phyloP scores from a whole-genome alignment of 2,113 vertebrate species.

The Alectura lathami region DNA sequence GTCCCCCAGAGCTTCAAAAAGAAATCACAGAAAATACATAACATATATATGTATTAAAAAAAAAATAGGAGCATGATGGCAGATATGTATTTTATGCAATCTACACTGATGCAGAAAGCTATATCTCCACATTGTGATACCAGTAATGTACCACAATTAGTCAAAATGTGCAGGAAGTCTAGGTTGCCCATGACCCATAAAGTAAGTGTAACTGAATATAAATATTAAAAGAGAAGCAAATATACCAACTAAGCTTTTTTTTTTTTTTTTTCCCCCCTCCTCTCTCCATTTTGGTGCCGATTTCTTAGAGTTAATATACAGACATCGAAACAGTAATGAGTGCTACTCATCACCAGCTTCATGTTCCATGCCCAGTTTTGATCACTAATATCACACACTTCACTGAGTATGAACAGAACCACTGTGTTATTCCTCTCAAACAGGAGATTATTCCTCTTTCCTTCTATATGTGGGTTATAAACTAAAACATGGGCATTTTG shows the following conservation, averaged over 20 bases:
- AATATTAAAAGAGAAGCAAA: not conserved
- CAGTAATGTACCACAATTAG: no score
- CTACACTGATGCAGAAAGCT: not conserved
- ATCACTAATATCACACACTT: not conserved
- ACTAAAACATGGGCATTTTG: not conserved
- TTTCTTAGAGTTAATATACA: not conserved
- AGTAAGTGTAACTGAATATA: not conserved
- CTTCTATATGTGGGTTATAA: not conserved
- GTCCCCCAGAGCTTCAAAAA: not conserved
- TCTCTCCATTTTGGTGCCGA: not conserved
- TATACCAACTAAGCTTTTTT: accelerated
- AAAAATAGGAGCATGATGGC: not conserved
- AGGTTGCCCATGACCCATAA: accelerated
- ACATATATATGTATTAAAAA: not conserved
- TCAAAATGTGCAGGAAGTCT: not conserved
- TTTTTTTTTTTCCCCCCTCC: not conserved
- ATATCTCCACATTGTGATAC: not conserved
- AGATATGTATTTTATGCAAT: not conserved
- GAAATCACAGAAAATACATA: not conserved
- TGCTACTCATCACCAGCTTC: not conserved
- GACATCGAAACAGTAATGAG: not conserved
- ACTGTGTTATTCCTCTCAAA: not conserved
- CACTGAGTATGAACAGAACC: not conserved
- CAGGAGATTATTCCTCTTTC: not conserved
- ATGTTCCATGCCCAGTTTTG: not conserved